Conservation (phyloP, 2,888 invertebrate genomes). For the Caenorhabditis sp. region DNA sequence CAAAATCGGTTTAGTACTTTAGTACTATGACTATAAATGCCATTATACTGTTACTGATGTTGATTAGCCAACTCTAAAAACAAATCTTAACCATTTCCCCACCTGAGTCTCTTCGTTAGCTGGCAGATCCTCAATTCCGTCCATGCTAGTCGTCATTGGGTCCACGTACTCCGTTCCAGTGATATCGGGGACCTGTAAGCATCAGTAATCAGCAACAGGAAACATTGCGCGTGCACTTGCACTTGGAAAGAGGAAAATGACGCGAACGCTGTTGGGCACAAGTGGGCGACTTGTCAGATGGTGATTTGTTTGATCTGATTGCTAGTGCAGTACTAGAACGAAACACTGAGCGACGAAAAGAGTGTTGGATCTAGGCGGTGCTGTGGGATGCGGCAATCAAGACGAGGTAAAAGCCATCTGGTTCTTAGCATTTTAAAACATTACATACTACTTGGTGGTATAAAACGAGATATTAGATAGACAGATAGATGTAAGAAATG, state of each 20-base stretch:
- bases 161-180: conserved; percentile 81
- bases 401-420: conserved; percentile 42
- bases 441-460: conserved; percentile 40
- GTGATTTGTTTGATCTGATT: conserved; percentile 55
- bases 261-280: conserved; percentile 40
- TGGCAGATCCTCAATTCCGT: conserved; percentile 82
- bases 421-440: conserved; percentile 48
- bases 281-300: conserved; percentile 53
- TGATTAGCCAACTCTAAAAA: background rate
- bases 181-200: conserved; percentile 81
- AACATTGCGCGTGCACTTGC: too few relatives aligned
- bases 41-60: background rate
- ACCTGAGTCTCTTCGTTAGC: conserved; percentile 76
- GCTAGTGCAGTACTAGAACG: background rate
- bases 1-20: too few relatives aligned
- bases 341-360: background rate
- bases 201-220: background rate
- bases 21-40: too few relatives aligned
- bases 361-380: too few relatives aligned
- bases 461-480: conserved; percentile 6
- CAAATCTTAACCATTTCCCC: too few relatives aligned
- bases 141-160: conserved; percentile 82
- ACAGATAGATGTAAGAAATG: conserved; percentile 14
- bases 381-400: too few relatives aligned
- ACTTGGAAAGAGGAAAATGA: too few relatives aligned